Evolutionary conservation across 2,888 invertebrate genomes (phyloP).

Genomic region (Aphodius sticticus): DNA sequence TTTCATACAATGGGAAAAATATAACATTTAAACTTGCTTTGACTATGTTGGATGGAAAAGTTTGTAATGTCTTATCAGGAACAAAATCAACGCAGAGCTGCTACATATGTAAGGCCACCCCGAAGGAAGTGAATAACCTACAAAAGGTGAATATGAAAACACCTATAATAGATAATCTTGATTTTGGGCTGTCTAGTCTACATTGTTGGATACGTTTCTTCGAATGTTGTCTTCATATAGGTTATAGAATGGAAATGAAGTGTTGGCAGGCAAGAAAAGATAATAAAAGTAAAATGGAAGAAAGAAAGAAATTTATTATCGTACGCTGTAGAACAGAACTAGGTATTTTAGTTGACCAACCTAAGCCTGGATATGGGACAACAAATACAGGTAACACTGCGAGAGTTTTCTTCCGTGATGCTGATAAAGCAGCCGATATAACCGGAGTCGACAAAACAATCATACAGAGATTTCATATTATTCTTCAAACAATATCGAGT

Average conservation of each 20-base stretch:
- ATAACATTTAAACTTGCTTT: too few relatives aligned
- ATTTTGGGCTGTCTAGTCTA: slow-evolving; percentile 20
- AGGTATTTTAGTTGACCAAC: slow-evolving; percentile 33
- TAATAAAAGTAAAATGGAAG: slow-evolving; percentile 31
- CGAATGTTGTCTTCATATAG: slow-evolving; percentile 12
- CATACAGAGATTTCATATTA: slow-evolving; percentile 27
- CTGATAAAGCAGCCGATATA: slow-evolving; percentile 23
- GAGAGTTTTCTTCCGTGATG: slow-evolving; percentile 46
- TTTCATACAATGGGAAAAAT: too few relatives aligned
- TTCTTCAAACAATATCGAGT: slow-evolving; percentile 36
- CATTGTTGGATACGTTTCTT: neutral
- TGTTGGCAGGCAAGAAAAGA: slow-evolving; percentile 6
- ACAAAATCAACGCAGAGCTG: too few relatives aligned
- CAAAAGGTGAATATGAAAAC: neutral
- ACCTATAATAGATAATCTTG: slow-evolving; percentile 8
- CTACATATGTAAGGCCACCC: too few relatives aligned
- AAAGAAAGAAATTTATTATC: slow-evolving; percentile 27
- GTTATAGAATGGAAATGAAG: slow-evolving; percentile 4
- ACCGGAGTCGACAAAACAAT: slow-evolving; percentile 27
- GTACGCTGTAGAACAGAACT: slow-evolving; percentile 13
- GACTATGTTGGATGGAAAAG: too few relatives aligned
- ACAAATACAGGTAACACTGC: slow-evolving; percentile 41
- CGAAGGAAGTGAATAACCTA: slow-evolving; percentile 8
- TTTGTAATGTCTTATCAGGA: too few relatives aligned
- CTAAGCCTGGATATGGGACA: slow-evolving; percentile 40